Base-by-base conservation (phyloP, 1,140 invertebrate genomes). In the Scaptomyza pallida region DNA sequence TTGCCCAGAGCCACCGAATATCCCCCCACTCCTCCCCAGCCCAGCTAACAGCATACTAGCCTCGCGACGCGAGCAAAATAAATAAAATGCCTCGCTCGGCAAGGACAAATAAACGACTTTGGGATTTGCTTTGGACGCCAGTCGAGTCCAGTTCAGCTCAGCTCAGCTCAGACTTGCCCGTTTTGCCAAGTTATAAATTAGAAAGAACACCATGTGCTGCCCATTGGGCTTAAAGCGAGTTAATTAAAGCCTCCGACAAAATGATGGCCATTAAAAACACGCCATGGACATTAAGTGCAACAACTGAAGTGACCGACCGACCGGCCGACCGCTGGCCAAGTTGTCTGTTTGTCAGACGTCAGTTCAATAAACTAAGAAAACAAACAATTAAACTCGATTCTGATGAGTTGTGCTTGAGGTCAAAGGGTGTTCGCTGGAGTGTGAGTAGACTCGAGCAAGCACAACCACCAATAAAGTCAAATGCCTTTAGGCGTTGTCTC, bases 291-390 rank as follows among this genome's bases (percentile, higher is more conserved):
- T 78, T 78, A 78, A 78, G 78, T 80, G 78, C 78, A 81, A 73
- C 69, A 59, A 57, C 47, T 47, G 26, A 45, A 69, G 73, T 71
- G 60, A 13, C 33, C 16, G n/a, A 47, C 26, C 50, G 33, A 12
- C 43, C 26, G 10, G 21, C 26, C 2, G 44, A 12, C 43, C 50
- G 5, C 12, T 37, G 12, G 12, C 12, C 33, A 37, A 21, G n/a
- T 44, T 40, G 63, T 47, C 70, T 57, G 63, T 75, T 55, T 40
- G 62, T 52, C 48, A 13, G 35, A 23, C 47, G 41, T 21, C 59
- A 37, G 75, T 78, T 79, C 77, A 80, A 80, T 80, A 80, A 80
- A 79, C 77, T 80, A 80, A 80, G 77, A 80, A 80, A 75, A 80
- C 77, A 80, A 80, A 80, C 77, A 80, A 75, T 80, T 80, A 80